A percentile compares a stretch with the other conserved stretches of the same genome.
These are phyloP conservation scores for Tyria jacobaeae DNA, from an alignment of 2,888 invertebrate genomes.

Conservation along the genomic window DNA sequence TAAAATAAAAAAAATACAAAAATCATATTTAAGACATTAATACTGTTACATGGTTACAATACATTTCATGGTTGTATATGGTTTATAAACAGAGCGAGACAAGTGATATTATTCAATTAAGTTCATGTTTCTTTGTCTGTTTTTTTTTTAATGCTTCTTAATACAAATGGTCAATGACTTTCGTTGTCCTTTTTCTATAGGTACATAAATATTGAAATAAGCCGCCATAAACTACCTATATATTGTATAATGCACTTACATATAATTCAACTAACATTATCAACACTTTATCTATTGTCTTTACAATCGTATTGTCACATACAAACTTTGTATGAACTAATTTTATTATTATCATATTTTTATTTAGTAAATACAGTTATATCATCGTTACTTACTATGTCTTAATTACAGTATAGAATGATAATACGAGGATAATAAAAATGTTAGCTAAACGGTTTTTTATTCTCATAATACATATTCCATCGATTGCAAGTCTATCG, in stretches of 20 bases:
- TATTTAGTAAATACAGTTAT: conserved; percentile 36
- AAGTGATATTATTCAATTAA: not conserved
- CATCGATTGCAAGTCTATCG: conserved; percentile 35
- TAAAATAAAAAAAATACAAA: not conserved
- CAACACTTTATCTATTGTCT: conserved; percentile 67
- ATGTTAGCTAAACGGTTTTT: conserved; percentile 36
- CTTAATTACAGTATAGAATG: conserved; percentile 45
- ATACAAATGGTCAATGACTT: conserved; percentile 4
- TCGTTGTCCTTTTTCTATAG: conserved; percentile 38
- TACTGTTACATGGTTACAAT: too few species aligned
- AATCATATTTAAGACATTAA: not conserved
- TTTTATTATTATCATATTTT: conserved; percentile 41
- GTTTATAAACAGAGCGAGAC: too few species aligned
- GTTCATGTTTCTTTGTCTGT: not conserved
- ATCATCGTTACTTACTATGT: conserved; percentile 27
- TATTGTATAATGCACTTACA: conserved; percentile 21
- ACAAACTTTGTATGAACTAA: conserved; percentile 48
- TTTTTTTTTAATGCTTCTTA: conserved; percentile 1
- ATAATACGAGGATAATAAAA: conserved; percentile 45
- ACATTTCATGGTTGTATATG: too few species aligned
- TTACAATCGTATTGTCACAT: conserved; percentile 69
- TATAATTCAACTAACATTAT: conserved; percentile 36
- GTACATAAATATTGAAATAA: conserved; percentile 7
- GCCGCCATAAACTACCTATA: not conserved
- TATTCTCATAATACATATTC: conserved; percentile 27